phyloP scores from a whole-genome alignment of 2,888 invertebrate species.

The Oegoconia quadripuncta region DNA sequence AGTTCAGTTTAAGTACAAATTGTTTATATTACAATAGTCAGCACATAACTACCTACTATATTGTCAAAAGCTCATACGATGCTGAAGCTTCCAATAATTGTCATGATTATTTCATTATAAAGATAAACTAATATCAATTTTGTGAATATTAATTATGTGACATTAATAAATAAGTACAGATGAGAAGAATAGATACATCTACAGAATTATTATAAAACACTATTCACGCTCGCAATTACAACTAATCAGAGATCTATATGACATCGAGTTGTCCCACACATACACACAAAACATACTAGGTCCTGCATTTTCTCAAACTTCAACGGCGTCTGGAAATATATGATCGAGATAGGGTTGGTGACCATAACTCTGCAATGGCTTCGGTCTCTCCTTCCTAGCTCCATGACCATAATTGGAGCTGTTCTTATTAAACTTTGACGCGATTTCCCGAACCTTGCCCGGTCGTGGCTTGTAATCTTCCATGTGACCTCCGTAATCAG shows the following conservation, averaged over 20 bases:
- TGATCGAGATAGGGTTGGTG: conserved; percentile 81
- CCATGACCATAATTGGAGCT: conserved; percentile 42
- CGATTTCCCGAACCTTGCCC: conserved; percentile 69
- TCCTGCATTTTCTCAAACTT: conserved; percentile 44
- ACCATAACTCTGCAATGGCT: conserved; percentile 78
- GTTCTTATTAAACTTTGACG: conserved; percentile 62
- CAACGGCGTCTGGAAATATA: conserved; percentile 78
- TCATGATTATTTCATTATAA: conserved; percentile 15
- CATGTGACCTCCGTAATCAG: conserved; percentile 17
- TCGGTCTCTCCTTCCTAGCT: conserved; percentile 69
- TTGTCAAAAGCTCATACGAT: conserved; percentile 18
- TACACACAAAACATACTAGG: conserved; percentile 21
- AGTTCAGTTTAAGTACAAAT: conserved; percentile 33
- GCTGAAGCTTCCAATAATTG: conserved; percentile 15
- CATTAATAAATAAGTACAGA: conserved; percentile 15
- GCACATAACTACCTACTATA: conserved; percentile 2
- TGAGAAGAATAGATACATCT: conserved; percentile 1
- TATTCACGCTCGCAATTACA: conserved; percentile 7
- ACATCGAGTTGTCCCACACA: conserved; percentile 16
- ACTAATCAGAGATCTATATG: conserved; percentile 19
- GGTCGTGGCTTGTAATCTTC: conserved; percentile 53
- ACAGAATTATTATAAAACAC: background rate
- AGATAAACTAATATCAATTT: background rate
- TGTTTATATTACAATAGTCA: background rate
- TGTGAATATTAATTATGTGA: background rate